phyloP scores from a whole-genome alignment of 1,140 invertebrate genomes.

The Alviniconcha marisindica region DNA sequence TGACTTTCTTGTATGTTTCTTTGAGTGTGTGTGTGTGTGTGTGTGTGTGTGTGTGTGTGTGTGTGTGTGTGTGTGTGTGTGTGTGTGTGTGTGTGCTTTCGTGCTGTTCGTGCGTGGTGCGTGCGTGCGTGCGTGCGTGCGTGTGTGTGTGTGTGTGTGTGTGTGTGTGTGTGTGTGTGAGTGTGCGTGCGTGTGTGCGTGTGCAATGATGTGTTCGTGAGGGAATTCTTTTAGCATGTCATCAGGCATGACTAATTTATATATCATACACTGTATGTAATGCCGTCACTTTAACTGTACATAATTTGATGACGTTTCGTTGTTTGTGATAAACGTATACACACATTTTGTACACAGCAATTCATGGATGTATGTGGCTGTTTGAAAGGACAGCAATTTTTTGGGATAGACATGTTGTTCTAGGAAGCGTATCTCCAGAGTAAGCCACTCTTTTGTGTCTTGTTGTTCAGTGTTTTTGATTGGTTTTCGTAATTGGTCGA shows the following conservation, averaged over 20 bases:
- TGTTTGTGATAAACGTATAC: neutral
- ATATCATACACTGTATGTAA: no score
- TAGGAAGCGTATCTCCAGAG: no score
- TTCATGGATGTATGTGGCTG: neutral
- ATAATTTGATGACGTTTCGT: neutral
- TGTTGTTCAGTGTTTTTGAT: no score
- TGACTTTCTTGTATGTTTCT: no score
- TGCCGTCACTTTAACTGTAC: no score
- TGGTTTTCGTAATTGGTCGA: no score
- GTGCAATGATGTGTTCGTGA: neutral
- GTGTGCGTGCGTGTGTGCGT: neutral
- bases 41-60: no score
- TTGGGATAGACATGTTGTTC: neutral
- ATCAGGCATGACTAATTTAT: neutral
- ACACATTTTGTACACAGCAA: neutral
- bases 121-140: neutral
- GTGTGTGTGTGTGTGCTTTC: neutral
- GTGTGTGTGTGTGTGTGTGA: neutral
- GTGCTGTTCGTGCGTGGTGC: neutral
- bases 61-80: slow-evolving; percentile 18
- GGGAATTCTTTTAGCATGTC: neutral
- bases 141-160: neutral
- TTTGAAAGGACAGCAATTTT: neutral
- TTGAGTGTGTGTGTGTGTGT: no score
- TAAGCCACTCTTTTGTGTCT: no score